Conservation (phyloP, 2,797 vertebrate genomes). For the Threskiornis aethiopicus region DNA sequence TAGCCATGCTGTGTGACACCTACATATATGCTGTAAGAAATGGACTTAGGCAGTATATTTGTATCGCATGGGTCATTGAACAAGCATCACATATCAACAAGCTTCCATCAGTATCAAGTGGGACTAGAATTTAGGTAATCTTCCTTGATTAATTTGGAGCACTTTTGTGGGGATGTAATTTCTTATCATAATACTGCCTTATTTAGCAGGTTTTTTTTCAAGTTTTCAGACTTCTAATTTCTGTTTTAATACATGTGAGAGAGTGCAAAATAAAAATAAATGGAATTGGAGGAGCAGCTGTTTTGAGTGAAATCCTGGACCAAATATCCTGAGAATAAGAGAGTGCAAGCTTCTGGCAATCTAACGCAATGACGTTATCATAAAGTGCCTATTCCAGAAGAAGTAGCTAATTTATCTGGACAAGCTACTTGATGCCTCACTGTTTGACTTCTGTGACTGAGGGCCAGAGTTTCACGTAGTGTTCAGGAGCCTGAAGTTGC, state of each 20-base stretch:
- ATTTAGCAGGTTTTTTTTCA: neutral
- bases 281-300: neutral
- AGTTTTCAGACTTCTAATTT: neutral
- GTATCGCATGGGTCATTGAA: neutral
- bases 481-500: neutral
- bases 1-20: neutral
- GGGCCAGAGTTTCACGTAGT: neutral
- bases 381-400: neutral
- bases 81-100: neutral
- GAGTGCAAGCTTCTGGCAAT: neutral
- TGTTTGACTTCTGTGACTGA: neutral
- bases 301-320: conserved; percentile 7
- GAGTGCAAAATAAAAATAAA: neutral
- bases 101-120: neutral
- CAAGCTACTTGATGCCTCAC: neutral
- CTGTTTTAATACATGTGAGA: neutral
- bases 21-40: neutral
- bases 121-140: neutral
- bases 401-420: neutral
- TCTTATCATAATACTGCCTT: neutral
- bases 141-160: neutral
- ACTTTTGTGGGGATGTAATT: neutral
- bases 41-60: neutral
- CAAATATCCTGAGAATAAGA: neutral
- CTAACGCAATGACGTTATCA: neutral